Conservation (phyloP, 1,140 invertebrate species). For the Dolichoris vasculosae region DNA sequence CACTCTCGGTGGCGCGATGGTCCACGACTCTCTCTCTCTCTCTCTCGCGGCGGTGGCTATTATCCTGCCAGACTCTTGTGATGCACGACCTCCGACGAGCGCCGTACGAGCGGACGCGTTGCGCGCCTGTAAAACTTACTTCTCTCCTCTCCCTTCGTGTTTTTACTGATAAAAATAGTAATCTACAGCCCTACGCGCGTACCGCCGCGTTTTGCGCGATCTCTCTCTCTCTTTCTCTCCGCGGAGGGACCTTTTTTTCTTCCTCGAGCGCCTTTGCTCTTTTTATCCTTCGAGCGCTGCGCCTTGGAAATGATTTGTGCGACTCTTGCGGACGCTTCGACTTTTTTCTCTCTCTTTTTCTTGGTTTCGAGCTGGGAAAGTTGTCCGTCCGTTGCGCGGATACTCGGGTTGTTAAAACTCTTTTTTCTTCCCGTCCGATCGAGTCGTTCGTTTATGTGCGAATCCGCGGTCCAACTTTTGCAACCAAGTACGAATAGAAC, state of each 20-base stretch:
- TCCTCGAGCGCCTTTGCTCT: not conserved
- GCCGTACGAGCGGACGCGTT: not conserved
- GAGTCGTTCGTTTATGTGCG: not conserved
- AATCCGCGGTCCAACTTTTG: not conserved
- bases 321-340: not conserved
- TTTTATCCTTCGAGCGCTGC: not conserved
- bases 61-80: constrained; percentile 72
- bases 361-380: constrained; percentile 11
- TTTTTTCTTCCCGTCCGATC: not conserved
- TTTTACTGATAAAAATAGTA: constrained; percentile 51
- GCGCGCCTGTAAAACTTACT: constrained; percentile 38
- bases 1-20: constrained; percentile 62
- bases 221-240: not conserved
- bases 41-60: constrained; percentile 63
- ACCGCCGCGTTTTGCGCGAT: constrained; percentile 4
- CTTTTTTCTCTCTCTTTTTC: not conserved
- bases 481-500: not conserved
- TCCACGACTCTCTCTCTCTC: constrained; percentile 60
- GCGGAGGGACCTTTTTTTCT: not conserved
- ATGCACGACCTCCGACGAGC: constrained; percentile 68
- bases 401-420: too few relatives aligned
- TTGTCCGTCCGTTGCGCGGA: not conserved
- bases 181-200: constrained; percentile 34
- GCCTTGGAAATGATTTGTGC: constrained; percentile 38
- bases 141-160: not conserved